Percentiles rank a stretch among this genome's conserved stretches.
Conservation (phyloP, 2,888 invertebrate genomes). For the Sicus ferrugineus region DNA sequence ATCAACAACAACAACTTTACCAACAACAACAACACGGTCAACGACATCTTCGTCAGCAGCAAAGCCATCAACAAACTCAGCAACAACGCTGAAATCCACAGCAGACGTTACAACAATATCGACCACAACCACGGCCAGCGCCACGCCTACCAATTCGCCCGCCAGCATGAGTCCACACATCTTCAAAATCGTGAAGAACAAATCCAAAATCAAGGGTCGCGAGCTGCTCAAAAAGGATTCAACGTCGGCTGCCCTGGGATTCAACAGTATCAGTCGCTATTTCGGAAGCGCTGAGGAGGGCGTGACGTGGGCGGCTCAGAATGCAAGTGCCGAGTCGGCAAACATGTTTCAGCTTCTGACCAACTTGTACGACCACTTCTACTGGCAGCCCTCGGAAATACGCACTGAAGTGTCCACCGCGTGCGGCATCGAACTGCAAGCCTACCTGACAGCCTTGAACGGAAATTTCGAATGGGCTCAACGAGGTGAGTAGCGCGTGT, state of each 20-base stretch:
- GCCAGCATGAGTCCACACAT: constrained; percentile 52
- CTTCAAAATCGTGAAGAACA: constrained; percentile 56
- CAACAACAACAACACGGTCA: background rate
- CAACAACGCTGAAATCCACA: constrained; percentile 26
- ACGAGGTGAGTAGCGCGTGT: constrained; percentile 71
- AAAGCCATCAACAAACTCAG: background rate
- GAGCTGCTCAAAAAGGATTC: constrained; percentile 57
- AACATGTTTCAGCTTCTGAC: constrained; percentile 61
- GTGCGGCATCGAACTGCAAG: constrained; percentile 69
- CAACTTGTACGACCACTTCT: constrained; percentile 62
- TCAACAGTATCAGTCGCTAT: constrained; percentile 59
- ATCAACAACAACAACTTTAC: background rate
- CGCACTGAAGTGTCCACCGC: constrained; percentile 65
- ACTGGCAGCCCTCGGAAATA: constrained; percentile 61
- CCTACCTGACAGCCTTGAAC: constrained; percentile 69
- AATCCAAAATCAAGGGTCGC: constrained; percentile 53
- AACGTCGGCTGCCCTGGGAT: constrained; percentile 43
- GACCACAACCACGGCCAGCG: constrained; percentile 12
- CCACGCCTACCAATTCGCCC: background rate
- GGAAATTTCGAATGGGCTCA: constrained; percentile 78
- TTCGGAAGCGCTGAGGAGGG: constrained; percentile 44
- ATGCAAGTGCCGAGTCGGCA: constrained; percentile 39
- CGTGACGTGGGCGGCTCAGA: constrained; percentile 46
- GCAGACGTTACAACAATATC: constrained; percentile 20
- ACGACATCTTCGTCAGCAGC: background rate